phyloP scores from a whole-genome alignment of 1,140 invertebrate genomes.

The Dendroctonus valens region DNA sequence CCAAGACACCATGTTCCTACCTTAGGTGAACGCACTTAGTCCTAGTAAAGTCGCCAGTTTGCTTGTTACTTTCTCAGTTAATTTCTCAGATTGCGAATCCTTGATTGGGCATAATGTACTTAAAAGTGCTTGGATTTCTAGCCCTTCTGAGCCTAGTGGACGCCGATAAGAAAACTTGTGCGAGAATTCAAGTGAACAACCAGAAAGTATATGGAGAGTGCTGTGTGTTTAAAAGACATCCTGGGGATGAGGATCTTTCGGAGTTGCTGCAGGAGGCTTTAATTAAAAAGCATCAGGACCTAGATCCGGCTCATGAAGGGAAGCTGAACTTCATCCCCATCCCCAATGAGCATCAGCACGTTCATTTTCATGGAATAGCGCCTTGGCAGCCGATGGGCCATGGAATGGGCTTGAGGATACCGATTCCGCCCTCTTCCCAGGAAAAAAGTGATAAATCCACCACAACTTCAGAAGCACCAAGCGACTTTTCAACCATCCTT shows the following conservation, averaged over 20 bases:
- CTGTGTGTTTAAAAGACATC: conserved; percentile 5
- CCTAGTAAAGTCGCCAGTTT: background rate
- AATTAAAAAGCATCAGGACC: background rate
- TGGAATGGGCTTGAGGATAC: no score
- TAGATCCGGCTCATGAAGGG: background rate
- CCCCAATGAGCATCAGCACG: background rate
- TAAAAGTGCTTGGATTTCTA: background rate
- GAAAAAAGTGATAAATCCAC: background rate
- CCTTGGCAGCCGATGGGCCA: background rate
- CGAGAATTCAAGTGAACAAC: background rate
- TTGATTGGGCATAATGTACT: background rate
- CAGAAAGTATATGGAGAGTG: conserved; percentile 10
- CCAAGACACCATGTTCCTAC: background rate
- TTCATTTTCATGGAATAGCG: background rate
- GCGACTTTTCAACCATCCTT: background rate
- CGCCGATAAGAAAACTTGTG: conserved; percentile 3
- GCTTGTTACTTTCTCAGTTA: background rate
- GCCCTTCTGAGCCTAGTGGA: background rate
- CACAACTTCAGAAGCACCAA: no score
- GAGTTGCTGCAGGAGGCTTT: background rate
- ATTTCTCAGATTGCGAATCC: background rate
- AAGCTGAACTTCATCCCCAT: background rate
- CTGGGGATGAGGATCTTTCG: background rate
- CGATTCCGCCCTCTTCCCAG: background rate
- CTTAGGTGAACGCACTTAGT: background rate